A percentile compares a stretch with the other conserved stretches of the same genome.
Evolutionary conservation across 92 coral and sea anemone genomes (phyloP).

Genomic region (Bergia puertoricense): DNA sequence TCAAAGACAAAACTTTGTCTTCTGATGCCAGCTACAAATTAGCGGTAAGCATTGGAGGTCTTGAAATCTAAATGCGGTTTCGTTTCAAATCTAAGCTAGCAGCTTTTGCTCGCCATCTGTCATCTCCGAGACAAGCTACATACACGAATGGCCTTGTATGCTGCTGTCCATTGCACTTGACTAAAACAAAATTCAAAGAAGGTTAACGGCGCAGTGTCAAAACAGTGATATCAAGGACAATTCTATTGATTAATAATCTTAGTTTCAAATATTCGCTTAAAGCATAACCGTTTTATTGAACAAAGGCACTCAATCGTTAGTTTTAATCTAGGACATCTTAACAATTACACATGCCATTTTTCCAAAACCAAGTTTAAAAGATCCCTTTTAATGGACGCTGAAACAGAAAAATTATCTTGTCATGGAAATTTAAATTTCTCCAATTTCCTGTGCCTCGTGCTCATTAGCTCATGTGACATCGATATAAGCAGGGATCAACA

Average conservation of each 20-base stretch:
- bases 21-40: slow-evolving; percentile 6
- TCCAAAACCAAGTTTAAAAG: neutral
- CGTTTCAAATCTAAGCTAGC: neutral
- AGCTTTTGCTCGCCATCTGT: neutral
- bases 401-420: neutral
- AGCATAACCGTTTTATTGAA: neutral
- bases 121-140: neutral
- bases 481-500: neutral
- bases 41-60: neutral
- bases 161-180: neutral
- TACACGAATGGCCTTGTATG: neutral
- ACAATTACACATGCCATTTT: neutral
- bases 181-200: neutral
- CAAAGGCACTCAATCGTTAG: neutral
- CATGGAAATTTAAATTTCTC: neutral
- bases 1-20: slow-evolving; percentile 19
- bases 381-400: neutral
- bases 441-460: neutral
- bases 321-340: neutral
- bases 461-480: neutral
- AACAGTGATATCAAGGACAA: neutral
- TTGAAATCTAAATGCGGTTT: slow-evolving; percentile 21
- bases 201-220: too few relatives aligned
- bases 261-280: neutral
- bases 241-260: neutral